phyloP scores from a whole-genome alignment of 2,113 vertebrate species.

The Ellobius talpinus region DNA sequence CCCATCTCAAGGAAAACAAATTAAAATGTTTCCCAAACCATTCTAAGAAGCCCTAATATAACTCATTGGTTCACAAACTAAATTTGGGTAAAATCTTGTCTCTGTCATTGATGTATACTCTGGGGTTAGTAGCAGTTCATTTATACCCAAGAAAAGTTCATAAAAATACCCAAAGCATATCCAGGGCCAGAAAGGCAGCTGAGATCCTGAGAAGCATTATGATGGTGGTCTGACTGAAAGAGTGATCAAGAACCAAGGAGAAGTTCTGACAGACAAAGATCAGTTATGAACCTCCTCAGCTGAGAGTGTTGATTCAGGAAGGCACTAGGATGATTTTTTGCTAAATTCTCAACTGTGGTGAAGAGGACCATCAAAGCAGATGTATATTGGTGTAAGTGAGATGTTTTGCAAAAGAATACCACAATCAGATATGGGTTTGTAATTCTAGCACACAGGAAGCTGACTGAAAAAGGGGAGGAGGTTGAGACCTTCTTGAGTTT shows the following conservation, averaged over 20 bases:
- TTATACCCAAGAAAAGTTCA: not conserved
- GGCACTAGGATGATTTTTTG: rapidly evolving
- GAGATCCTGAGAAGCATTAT: not conserved
- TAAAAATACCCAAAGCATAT: not conserved
- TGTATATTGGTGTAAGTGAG: not conserved
- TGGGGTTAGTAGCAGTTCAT: not conserved
- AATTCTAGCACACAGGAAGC: not conserved
- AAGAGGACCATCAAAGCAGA: not conserved
- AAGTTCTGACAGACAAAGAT: not conserved
- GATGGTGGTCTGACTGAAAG: not conserved
- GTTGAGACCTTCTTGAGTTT: not conserved
- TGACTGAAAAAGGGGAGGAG: not conserved
- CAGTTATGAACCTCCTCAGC: not conserved
- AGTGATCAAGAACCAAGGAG: not conserved
- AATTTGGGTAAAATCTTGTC: not conserved
- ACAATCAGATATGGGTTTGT: not conserved
- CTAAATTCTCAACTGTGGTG: not conserved
- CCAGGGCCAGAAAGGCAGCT: not conserved
- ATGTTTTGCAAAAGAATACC: not conserved
- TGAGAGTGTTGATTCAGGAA: too few species aligned
- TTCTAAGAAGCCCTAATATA: not conserved
- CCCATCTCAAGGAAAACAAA: not conserved
- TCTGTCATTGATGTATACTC: not conserved
- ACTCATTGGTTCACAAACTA: not conserved
- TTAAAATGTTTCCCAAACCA: not conserved